Evolutionary conservation across 1,140 invertebrate genomes (phyloP).

Genomic region (Battus philenor): DNA sequence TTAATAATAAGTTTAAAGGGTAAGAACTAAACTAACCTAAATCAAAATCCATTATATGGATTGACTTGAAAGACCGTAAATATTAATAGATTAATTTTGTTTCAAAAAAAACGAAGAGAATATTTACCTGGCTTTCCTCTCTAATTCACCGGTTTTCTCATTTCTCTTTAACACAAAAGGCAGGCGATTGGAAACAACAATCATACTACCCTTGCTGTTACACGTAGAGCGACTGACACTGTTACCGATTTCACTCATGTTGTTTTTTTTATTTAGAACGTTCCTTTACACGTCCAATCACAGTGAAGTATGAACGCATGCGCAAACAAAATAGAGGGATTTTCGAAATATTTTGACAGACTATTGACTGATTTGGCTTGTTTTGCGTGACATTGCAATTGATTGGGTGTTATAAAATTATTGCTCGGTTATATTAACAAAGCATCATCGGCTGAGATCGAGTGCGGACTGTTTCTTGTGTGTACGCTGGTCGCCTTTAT

Average conservation of each 20-base stretch:
- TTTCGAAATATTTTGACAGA: constrained; percentile 41
- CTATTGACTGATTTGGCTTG: constrained; percentile 29
- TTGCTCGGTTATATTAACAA: constrained; percentile 36
- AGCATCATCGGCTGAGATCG: constrained; percentile 62
- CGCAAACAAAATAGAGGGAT: constrained; percentile 48
- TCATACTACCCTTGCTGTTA: constrained; percentile 83
- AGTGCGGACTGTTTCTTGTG: constrained; percentile 60
- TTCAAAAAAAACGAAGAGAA: constrained; percentile 1
- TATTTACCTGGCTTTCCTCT: constrained; percentile 88
- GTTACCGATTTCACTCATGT: constrained; percentile 57
- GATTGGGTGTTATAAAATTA: constrained; percentile 22
- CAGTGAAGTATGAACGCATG: constrained; percentile 47
- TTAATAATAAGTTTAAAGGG: too few species aligned
- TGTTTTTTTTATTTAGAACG: constrained; percentile 35
- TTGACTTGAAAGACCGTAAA: too few species aligned
- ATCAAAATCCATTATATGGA: too few species aligned
- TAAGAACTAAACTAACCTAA: too few species aligned
- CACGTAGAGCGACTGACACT: constrained; percentile 63
- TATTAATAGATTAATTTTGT: not conserved
- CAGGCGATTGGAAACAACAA: constrained; percentile 92
- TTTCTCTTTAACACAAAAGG: constrained; percentile 90
- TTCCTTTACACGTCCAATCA: constrained; percentile 56
- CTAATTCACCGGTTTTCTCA: constrained; percentile 81
- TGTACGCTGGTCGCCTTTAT: constrained; percentile 60
- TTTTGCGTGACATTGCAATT: constrained; percentile 44